Evolutionary conservation across 2,888 invertebrate genomes (phyloP).

Genomic region (Volucella inanis): DNA sequence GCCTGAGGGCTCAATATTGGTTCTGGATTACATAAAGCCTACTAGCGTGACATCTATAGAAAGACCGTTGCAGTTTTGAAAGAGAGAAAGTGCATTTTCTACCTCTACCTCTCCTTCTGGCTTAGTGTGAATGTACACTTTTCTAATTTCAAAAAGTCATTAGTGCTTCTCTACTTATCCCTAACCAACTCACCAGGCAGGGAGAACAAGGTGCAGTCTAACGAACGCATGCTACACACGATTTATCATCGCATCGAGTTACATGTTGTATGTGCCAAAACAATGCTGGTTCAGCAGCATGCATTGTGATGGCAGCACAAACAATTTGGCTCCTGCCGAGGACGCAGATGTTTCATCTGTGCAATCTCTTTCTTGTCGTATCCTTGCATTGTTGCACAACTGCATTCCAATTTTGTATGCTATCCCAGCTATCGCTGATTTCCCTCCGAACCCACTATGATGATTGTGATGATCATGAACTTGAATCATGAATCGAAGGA

Average conservation of each 20-base stretch:
- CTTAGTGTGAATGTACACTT: too few species aligned
- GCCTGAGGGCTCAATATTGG: too few species aligned
- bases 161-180: too few species aligned
- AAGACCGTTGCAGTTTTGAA: too few species aligned
- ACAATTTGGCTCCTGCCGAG: constrained; percentile 45
- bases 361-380: constrained; percentile 5
- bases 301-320: constrained; percentile 29
- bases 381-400: constrained; percentile 67
- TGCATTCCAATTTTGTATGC: constrained; percentile 56
- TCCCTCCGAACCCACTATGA: constrained; percentile 6
- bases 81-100: too few species aligned
- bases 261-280: constrained; percentile 41
- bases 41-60: too few species aligned
- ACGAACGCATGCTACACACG: background rate
- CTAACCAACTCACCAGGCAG: too few species aligned
- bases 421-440: background rate
- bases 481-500: constrained; percentile 65
- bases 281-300: constrained; percentile 10
- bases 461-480: constrained; percentile 71
- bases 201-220: background rate
- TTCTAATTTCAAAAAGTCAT: too few species aligned
- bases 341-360: constrained; percentile 58
- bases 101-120: too few species aligned
- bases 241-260: constrained; percentile 38
- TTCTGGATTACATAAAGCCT: too few species aligned